phyloP scores from a whole-genome alignment of 2,113 vertebrate species.

The Atrichornis clamosus region DNA sequence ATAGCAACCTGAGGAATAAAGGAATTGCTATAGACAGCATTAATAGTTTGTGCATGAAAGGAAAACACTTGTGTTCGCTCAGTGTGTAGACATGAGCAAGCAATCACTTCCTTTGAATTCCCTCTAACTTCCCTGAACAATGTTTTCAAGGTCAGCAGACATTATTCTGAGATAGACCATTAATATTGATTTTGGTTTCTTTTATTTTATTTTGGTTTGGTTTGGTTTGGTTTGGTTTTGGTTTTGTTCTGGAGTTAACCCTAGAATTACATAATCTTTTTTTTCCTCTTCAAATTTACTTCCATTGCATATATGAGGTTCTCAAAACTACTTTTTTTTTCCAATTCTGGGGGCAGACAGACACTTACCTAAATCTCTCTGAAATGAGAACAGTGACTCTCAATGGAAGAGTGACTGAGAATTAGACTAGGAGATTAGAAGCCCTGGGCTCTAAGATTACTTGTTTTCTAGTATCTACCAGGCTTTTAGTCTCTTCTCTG shows the following conservation, averaged over 20 bases:
- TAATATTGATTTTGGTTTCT: background rate
- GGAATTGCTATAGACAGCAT: fast-evolving
- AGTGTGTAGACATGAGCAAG: too few relatives aligned
- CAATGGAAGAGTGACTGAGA: background rate
- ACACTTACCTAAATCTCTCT: background rate
- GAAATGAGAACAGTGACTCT: background rate
- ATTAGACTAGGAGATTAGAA: background rate
- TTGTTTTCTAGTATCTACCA: background rate
- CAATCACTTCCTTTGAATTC: background rate
- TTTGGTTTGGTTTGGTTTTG: background rate
- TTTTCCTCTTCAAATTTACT: background rate
- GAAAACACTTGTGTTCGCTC: background rate
- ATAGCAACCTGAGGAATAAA: background rate
- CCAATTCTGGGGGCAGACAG: background rate
- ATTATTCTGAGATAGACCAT: background rate
- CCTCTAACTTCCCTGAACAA: background rate
- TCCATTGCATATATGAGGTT: background rate
- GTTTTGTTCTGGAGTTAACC: background rate
- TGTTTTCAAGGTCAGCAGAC: background rate
- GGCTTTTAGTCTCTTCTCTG: background rate
- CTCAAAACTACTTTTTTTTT: background rate
- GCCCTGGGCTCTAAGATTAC: background rate
- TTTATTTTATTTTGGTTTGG: background rate
- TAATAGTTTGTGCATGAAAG: fast-evolving
- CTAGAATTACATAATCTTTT: background rate